phyloP scores from a whole-genome alignment of 2,888 invertebrate species.

The Agrilus mali region DNA sequence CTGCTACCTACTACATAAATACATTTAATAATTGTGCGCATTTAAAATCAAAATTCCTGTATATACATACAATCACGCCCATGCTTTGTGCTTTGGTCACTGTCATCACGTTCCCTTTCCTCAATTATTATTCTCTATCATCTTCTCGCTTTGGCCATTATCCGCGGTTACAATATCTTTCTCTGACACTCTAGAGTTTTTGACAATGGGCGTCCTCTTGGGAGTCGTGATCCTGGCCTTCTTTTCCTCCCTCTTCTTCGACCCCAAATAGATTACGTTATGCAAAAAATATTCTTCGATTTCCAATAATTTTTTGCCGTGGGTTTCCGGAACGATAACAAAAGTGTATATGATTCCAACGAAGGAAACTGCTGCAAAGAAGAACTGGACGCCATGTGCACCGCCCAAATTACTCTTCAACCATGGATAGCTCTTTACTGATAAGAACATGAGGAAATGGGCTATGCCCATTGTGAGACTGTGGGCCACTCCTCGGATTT shows the following conservation, averaged over 20 bases:
- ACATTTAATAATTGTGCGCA: too few species aligned
- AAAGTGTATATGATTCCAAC: conserved; percentile 32
- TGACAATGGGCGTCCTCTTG: too few species aligned
- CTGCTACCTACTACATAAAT: too few species aligned
- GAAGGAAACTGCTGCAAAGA: conserved; percentile 38
- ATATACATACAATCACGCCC: too few species aligned
- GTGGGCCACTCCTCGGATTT: conserved; percentile 44
- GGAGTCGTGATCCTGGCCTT: not conserved
- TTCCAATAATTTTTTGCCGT: conserved; percentile 37
- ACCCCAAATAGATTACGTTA: conserved; percentile 23
- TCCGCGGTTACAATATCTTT: too few species aligned
- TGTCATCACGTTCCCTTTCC: too few species aligned
- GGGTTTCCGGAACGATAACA: conserved; percentile 38
- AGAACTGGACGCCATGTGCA: conserved; percentile 39
- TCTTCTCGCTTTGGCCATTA: too few species aligned
- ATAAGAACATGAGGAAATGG: conserved; percentile 42
- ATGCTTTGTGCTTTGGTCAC: too few species aligned
- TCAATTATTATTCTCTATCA: too few species aligned
- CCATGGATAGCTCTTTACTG: conserved; percentile 37
- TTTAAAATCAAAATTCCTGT: too few species aligned
- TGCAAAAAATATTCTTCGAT: conserved; percentile 37
- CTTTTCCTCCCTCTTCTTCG: conserved; percentile 3
- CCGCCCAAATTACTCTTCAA: conserved; percentile 30
- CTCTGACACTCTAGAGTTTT: too few species aligned
- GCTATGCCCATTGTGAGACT: conserved; percentile 42